phyloP scores from a whole-genome alignment of 2,797 vertebrate genomes.

The Remorina albescens region DNA sequence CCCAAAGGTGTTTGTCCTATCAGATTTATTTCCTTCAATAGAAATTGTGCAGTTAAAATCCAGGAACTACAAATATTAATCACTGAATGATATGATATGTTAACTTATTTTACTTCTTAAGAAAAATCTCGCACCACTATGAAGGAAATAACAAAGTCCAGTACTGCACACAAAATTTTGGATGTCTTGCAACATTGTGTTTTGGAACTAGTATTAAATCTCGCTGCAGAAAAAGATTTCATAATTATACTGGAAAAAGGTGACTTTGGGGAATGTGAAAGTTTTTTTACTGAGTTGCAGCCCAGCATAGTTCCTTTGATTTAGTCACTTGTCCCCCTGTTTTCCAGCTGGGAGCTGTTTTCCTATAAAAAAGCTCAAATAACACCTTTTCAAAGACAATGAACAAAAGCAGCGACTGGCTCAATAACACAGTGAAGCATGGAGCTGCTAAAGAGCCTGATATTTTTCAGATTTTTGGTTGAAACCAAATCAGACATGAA shows the following conservation, averaged over 20 bases:
- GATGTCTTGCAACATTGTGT: too few species aligned
- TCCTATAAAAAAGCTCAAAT: not conserved
- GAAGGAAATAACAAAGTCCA: not conserved
- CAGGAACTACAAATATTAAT: not conserved
- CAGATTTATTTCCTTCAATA: too few species aligned
- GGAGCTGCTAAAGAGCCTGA: not conserved
- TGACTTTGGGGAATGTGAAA: too few species aligned
- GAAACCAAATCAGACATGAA: not conserved
- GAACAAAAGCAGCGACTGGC: not conserved
- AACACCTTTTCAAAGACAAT: not conserved
- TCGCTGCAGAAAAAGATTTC: not conserved
- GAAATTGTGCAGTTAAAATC: too few species aligned
- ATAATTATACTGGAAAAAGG: not conserved
- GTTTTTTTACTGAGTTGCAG: not conserved
- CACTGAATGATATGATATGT: too few species aligned
- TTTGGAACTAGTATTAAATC: not conserved
- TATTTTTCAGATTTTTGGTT: not conserved
- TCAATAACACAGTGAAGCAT: not conserved
- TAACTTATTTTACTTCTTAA: too few species aligned
- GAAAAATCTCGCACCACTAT: too few species aligned
- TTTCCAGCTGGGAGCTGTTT: not conserved
- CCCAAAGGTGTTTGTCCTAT: too few species aligned
- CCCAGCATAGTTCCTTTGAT: not conserved
- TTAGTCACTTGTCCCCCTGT: not conserved
- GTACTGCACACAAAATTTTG: too few species aligned